A percentile compares a stretch with the other conserved stretches of the same genome.
Conservation (phyloP, 2,113 vertebrate species). For the Ochotona princeps region DNA sequence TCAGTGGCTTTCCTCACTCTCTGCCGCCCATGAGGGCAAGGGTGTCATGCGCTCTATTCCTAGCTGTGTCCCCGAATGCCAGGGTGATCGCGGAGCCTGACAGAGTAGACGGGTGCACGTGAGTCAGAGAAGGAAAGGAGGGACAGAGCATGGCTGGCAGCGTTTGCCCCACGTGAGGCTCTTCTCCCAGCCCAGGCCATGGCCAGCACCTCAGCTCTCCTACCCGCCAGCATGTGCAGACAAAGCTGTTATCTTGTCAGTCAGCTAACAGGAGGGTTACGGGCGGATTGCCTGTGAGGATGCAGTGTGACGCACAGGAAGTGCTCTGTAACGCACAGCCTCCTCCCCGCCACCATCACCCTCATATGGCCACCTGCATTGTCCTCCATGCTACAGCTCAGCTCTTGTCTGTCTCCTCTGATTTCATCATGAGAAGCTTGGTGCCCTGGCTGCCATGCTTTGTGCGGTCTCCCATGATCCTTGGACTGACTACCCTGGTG, state of each 20-base stretch:
- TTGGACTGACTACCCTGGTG: not conserved
- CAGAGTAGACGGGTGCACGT: not conserved
- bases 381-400: not conserved
- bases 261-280: not conserved
- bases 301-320: not conserved
- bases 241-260: not conserved
- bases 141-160: too few species aligned
- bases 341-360: not conserved
- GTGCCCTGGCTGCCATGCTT: not conserved
- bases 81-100: not conserved
- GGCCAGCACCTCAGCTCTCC: not conserved
- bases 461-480: not conserved
- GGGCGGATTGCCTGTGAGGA: not conserved
- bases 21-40: not conserved
- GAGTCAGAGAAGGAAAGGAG: not conserved
- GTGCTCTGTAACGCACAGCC: not conserved
- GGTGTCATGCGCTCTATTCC: not conserved
- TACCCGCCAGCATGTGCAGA: not conserved
- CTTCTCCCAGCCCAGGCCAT: too few species aligned
- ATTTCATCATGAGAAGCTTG: not conserved
- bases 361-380: rapidly evolving
- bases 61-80: not conserved
- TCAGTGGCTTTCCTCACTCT: not conserved
- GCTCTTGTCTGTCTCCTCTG: not conserved
- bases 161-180: too few species aligned